Conservation (phyloP, 1,140 invertebrate species). For the Tenebrio molitor region DNA sequence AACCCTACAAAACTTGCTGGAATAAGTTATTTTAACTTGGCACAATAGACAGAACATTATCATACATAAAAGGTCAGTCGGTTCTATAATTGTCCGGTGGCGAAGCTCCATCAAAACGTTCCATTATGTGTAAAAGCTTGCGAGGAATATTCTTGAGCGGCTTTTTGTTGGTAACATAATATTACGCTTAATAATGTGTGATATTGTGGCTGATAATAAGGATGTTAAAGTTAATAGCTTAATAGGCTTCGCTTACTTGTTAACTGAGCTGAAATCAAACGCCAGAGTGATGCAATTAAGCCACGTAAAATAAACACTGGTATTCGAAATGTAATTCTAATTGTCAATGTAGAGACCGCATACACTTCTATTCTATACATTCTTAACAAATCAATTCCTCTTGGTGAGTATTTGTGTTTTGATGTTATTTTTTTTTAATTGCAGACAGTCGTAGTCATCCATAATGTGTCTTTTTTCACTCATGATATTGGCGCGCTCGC, state of each 20-base stretch:
- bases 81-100: not conserved
- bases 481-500: no score
- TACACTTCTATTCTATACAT: no score
- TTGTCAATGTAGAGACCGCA: no score
- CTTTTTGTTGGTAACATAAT: conserved; percentile 6
- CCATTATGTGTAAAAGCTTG: not conserved
- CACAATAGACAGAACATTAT: conserved; percentile 10
- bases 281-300: no score
- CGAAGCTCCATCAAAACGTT: not conserved
- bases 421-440: no score
- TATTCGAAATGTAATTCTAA: no score
- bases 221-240: conserved; percentile 13
- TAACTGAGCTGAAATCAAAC: no score
- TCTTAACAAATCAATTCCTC: no score
- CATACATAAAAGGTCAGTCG: conserved; percentile 15
- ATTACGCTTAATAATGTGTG: conserved; percentile 5
- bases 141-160: not conserved
- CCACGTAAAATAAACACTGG: no score
- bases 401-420: no score
- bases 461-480: no score
- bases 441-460: no score
- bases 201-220: conserved; percentile 2
- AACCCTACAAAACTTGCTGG: conserved; percentile 4
- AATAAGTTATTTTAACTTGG: conserved; percentile 2
- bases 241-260: conserved; percentile 12